Evolutionary conservation across 2,797 vertebrate genomes (phyloP).

Genomic region (Rhinichthys osculus): DNA sequence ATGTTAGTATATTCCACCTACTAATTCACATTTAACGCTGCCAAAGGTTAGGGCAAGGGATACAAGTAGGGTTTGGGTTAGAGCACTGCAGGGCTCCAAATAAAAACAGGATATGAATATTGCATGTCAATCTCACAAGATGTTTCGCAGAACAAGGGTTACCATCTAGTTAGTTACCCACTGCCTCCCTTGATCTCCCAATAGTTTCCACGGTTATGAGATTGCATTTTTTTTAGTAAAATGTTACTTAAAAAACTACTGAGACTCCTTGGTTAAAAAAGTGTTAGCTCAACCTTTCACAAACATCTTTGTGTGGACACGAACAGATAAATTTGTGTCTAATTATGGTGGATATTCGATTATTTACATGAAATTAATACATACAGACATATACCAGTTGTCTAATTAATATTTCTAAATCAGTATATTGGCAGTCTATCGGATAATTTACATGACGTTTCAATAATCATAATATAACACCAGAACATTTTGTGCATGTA

Average conservation of each 20-base stretch:
- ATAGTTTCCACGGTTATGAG: neutral
- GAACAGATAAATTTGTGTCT: neutral
- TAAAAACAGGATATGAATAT: neutral
- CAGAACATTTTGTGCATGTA: neutral
- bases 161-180: neutral
- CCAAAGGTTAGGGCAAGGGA: neutral
- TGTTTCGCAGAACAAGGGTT: neutral
- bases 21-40: neutral
- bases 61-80: neutral
- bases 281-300: neutral
- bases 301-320: neutral
- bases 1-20: neutral
- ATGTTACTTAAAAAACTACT: neutral
- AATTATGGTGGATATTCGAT: neutral
- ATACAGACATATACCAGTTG: neutral
- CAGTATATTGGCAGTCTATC: neutral
- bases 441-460: neutral
- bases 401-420: neutral
- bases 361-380: neutral
- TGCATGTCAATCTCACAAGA: neutral
- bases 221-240: neutral
- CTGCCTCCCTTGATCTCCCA: neutral
- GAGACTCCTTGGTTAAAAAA: neutral
- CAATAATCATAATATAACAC: neutral
- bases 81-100: neutral